These are phyloP conservation scores for Asobara japonica DNA, from an alignment of 1,140 invertebrate species.

Conservation along the genomic window DNA sequence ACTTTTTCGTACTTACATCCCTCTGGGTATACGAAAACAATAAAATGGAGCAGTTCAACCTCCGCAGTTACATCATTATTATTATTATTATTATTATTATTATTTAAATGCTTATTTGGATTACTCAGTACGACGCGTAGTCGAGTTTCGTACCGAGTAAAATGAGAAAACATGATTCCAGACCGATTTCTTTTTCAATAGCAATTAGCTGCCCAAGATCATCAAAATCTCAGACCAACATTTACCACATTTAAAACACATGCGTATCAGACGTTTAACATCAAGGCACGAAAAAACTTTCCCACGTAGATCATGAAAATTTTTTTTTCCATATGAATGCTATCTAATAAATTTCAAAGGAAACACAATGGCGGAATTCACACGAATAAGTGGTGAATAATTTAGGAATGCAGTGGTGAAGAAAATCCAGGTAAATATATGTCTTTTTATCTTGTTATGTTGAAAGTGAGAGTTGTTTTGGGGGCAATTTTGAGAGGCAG, in stretches of 20 bases:
- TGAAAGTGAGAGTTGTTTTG: too few relatives aligned
- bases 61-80: background rate
- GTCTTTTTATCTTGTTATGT: background rate
- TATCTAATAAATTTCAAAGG: background rate
- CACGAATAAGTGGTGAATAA: background rate
- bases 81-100: conserved; percentile 8
- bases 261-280: background rate
- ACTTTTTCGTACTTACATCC: too few relatives aligned
- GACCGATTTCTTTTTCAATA: conserved; percentile 5
- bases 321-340: background rate
- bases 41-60: background rate
- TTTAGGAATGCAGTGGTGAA: background rate
- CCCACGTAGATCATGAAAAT: background rate
- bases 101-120: conserved; percentile 11
- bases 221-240: background rate
- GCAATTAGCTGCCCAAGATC: background rate
- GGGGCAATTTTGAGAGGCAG: too few relatives aligned
- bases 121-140: conserved; percentile 22
- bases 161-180: conserved; percentile 1
- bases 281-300: background rate
- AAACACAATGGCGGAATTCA: background rate
- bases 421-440: background rate
- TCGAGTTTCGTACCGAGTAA: conserved; percentile 23
- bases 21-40: too few relatives aligned
- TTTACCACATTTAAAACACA: conserved; percentile 1